A percentile compares a stretch with the other conserved stretches of the same genome.
These are phyloP conservation scores for Nasonia longicornis DNA, from an alignment of 1,140 invertebrate genomes.

Conservation along the genomic window DNA sequence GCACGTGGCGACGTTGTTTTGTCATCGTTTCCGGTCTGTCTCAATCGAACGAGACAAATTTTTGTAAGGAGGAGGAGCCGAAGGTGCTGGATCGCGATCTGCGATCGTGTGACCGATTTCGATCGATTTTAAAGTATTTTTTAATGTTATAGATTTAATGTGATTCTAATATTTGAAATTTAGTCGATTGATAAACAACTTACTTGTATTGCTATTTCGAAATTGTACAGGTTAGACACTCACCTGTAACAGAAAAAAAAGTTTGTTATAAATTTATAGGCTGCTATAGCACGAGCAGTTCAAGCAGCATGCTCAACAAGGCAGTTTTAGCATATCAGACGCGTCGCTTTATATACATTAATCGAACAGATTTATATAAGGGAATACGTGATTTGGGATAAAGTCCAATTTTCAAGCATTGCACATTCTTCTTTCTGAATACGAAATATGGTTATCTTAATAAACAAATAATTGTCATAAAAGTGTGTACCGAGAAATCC, in stretches of 20 bases:
- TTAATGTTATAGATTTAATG: not conserved
- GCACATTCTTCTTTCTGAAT: not conserved
- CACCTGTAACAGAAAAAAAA: slow-evolving; percentile 30
- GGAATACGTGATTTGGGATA: too few species aligned
- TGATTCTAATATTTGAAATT: not conserved
- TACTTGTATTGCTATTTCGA: not conserved
- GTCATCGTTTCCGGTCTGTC: not conserved
- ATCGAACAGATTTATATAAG: too few species aligned
- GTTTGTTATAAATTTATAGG: too few species aligned
- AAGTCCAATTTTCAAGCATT: not conserved
- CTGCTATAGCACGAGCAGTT: too few species aligned
- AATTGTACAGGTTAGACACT: not conserved
- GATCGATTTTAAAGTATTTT: not conserved
- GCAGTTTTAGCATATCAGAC: too few species aligned
- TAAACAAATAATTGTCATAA: too few species aligned
- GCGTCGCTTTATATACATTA: too few species aligned
- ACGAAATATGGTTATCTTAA: too few species aligned
- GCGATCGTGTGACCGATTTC: not conserved
- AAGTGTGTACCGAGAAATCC: too few species aligned
- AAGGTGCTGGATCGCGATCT: not conserved
- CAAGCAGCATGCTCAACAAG: not conserved
- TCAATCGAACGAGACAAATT: not conserved
- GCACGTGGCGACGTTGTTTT: slow-evolving; percentile 19
- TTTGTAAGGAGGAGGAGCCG: not conserved
- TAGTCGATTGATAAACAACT: not conserved